Base-by-base conservation (phyloP, 2,888 invertebrate species). In the Philopedon plagiatum region DNA sequence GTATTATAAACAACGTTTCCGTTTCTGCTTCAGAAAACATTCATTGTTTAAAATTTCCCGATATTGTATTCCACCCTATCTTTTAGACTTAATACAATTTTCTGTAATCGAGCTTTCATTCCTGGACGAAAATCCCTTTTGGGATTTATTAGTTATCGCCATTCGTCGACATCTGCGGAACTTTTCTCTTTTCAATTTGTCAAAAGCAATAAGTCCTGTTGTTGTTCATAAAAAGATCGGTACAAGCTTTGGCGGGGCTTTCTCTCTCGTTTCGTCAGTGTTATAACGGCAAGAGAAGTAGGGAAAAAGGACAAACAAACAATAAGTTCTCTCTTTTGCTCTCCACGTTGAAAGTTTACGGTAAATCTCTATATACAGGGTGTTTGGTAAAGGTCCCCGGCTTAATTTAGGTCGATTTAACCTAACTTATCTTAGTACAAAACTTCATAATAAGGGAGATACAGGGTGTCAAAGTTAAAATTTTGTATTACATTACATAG, bases 121-220 rank as follows among this genome's bases (percentile, higher is more conserved):
- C 26, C 29, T 15, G 51, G 51, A 51, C 51, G 13, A 51, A 51
- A 51, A 51, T 51, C 51, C 26, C 51, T 51, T 51, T 29, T 51
- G 26, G 51, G 51, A 51, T 51, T 51, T 51, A 51, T 51, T 51
- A 51, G 51, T 26, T 51, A 29, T 51, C 51, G 51, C 26, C 29
- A 29, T 26, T 51, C 26, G 51, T 51, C 13, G 51, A 29, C 51
- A 51, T 51, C 51, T 29, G 51, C 51, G 26, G 51, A 51, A 51
- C 51, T 51, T 51, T 51, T 29, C 51, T 51, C 51, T 51, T 51
- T 51, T 51, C 51, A 51, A 51, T 51, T 51, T 51, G 51, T 51
- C 51, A 51, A 51, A 26, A 51, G 51, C 51, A 51, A 26, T 51
- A 51, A 29, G 15, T 51, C 51, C 29, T 51, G 29, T 51, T 51